Evolutionary conservation across 2,797 vertebrate genomes (phyloP).

Genomic region (Cyprinella venusta): DNA sequence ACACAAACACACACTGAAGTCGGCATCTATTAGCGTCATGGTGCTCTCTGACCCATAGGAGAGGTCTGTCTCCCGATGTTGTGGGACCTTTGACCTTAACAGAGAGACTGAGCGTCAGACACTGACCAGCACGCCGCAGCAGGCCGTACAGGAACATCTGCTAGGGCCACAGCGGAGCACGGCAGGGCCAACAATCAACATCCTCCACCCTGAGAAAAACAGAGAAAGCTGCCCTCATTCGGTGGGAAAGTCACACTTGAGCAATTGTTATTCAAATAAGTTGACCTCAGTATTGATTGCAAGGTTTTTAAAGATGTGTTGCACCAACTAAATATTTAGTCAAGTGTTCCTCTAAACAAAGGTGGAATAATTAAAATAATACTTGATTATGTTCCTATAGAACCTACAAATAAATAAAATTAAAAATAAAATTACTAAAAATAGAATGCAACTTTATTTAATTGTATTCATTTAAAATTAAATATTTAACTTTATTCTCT

Average conservation of each 20-base stretch:
- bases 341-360: conserved; percentile 7
- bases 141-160: conserved; percentile 79
- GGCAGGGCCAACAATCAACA: conserved; percentile 69
- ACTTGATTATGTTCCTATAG: not conserved
- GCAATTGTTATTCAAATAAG: conserved; percentile 73
- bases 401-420: not conserved
- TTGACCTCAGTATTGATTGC: conserved; percentile 40
- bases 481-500: not conserved
- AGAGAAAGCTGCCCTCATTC: conserved; percentile 64
- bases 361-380: not conserved
- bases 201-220: conserved; percentile 61
- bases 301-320: conserved; percentile 22
- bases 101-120: conserved; percentile 73
- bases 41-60: conserved; percentile 72
- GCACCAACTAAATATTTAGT: conserved; percentile 42
- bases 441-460: not conserved
- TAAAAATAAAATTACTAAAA: not conserved
- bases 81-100: conserved; percentile 77
- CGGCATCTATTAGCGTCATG: conserved; percentile 70
- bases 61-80: conserved; percentile 73
- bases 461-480: not conserved
- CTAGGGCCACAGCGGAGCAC: conserved; percentile 65
- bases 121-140: conserved; percentile 74
- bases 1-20: conserved; percentile 63
- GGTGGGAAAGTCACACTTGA: conserved; percentile 77